phyloP scores from a whole-genome alignment of 2,113 vertebrate genomes.

The Cervus canadensis region DNA sequence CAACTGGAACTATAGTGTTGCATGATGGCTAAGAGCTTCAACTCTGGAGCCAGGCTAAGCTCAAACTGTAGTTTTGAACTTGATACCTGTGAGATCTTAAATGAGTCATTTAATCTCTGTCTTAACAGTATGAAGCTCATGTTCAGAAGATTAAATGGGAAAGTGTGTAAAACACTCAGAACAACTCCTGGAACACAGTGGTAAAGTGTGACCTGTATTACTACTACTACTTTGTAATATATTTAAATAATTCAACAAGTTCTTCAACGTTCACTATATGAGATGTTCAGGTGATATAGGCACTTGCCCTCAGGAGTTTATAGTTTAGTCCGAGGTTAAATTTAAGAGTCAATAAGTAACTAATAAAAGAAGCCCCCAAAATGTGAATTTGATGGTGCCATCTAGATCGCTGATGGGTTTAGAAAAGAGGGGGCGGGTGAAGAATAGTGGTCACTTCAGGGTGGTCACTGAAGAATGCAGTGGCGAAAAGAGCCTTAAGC shows the following conservation, averaged over 20 bases:
- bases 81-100: not conserved
- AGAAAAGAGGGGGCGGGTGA: not conserved
- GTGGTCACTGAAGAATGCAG: not conserved
- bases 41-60: not conserved
- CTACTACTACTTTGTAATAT: not conserved
- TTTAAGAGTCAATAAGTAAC: not conserved
- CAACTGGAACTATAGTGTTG: not conserved
- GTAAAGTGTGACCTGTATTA: not conserved
- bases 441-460: too few relatives aligned
- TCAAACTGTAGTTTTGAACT: not conserved
- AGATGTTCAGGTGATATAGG: not conserved
- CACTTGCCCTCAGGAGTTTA: not conserved
- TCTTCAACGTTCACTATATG: not conserved
- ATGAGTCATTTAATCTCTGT: not conserved
- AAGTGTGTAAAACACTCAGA: not conserved
- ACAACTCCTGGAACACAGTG: not conserved
- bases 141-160: not conserved
- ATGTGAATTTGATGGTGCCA: not conserved
- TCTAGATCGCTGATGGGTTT: not conserved
- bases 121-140: not conserved
- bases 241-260: conserved; percentile 4
- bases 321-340: not conserved
- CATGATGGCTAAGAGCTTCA: not conserved
- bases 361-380: not conserved
- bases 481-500: not conserved